Evolutionary conservation across 2,888 invertebrate genomes (phyloP), one percentile per base, ranked within the genome.

Genomic region (Trichacis sp.): DNA sequence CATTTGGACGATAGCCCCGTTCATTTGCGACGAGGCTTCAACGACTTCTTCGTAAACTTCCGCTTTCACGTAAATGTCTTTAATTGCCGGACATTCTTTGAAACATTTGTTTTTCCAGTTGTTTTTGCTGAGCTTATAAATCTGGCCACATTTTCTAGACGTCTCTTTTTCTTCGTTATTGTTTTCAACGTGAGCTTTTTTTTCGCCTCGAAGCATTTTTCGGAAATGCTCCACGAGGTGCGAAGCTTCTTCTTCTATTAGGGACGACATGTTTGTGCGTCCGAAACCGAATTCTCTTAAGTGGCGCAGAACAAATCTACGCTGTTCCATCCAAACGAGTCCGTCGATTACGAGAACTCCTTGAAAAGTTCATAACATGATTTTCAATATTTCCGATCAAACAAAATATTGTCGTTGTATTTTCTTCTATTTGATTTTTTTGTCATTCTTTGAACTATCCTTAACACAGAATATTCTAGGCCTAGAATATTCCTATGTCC

Each of bases 241-340:
- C 0, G 79, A 81, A 0, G 92, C 91, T 84, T 95, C 95, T 9
- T 88, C 88, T 68, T 90, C 89, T 3, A 93, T 89, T 64, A 92
- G 88, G 33, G 88, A 86, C 0, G 89, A 88, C 93, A 95, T 94
- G 18, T 90, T 91, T 62, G 88, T 89, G 52, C 92, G 88, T 0
- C 94, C 93, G 70, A 93, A 94, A 0, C 95, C 94, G 73, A 94
- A 94, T 68, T 94, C 93, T 59, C 92, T 89, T 18, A 95, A 84
- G 76, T 94, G 93, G 6, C 91, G 88, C 43, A 94, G 78, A 1
- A 93, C 88, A 74, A 94, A 95, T 30, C 91, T 87, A 48, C 93
- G 87, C 77, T 95, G 94, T 73, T 93, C 93, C 24, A 88, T 86
- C 92, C 92, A 93, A 56, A 89, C 81, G 1, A 89, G 89, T 51